Base-by-base conservation (phyloP, 2,888 invertebrate species). In the Phengaris alcon region DNA sequence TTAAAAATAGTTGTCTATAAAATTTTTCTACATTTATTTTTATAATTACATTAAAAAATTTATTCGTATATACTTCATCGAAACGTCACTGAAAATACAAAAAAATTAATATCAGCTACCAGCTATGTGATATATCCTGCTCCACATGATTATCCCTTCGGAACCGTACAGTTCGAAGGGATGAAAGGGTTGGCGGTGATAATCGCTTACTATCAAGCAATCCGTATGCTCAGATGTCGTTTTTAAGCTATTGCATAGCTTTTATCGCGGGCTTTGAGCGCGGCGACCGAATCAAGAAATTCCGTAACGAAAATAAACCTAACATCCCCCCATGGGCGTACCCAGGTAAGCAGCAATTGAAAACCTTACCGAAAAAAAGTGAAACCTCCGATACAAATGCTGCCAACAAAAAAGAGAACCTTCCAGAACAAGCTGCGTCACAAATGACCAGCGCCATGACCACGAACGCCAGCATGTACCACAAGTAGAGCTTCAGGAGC, bases 381-480 rank as follows among this genome's bases (percentile, higher is more conserved):
- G 81, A 75, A 2, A 88, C 85, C 78, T 91, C 90, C 0, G 86
- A 83, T 6, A 86, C 69, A 73, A 90, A 88, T 13, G 80, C 78
- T n/a, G 82, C 35, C 8, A 86, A 76, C 70, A 84, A 82, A 55
- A 80, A 55, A 80, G 78, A 0, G 77, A 22, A 0, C 84, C 85
- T 9, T 83, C 82, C 3, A 79, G 59, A 52, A 80, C 80, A 68
- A 85, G 74, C 5, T 81, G 83, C 74, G 82, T 79, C 51, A 88
- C 77, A 76, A 90, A 88, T 82, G 13, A 86, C 76, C 10, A 91
- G 82, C 0, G 88, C 87, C 78, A 89, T 79, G 57, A 89, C 81
- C 0, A 91, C 84, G 79, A 87, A 91, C 0, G 84, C 87, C 10
- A 91, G 85, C 4, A 88, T 84, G 78, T 87, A 90, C 86, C 88